Evolutionary conservation across 2,888 invertebrate species (phyloP).

Genomic region (Salticus scenicus): DNA sequence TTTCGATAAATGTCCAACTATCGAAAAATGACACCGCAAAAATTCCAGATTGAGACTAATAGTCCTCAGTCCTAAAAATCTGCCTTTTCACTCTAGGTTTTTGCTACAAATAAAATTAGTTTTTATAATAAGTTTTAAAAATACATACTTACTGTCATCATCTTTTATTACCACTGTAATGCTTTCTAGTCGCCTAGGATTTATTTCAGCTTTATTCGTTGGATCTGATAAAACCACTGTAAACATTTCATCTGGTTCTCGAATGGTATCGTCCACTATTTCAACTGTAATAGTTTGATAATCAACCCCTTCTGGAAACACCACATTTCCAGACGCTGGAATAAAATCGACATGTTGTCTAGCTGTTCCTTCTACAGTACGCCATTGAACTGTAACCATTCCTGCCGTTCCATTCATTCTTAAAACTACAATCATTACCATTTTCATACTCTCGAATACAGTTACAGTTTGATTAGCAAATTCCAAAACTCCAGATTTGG

Average conservation of each 20-base stretch:
- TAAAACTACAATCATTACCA: neutral
- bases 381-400: neutral
- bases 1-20: too few species aligned
- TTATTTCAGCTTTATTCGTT: neutral
- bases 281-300: neutral
- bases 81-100: too few species aligned
- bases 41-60: too few species aligned
- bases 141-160: constrained; percentile 12
- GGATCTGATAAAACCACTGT: neutral
- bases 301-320: neutral
- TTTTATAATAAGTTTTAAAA: too few species aligned
- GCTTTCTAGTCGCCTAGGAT: neutral
- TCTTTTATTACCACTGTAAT: neutral
- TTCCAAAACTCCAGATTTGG: constrained; percentile 1
- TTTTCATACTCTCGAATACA: neutral
- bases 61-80: too few species aligned
- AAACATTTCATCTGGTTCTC: constrained; percentile 11
- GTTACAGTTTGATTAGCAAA: neutral
- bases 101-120: too few species aligned
- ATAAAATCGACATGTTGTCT: constrained; percentile 7
- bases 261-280: neutral
- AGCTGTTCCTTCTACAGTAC: constrained; percentile 10
- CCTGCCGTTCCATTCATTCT: constrained; percentile 29
- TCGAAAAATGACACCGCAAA: too few species aligned
- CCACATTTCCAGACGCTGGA: neutral